These are phyloP conservation scores for Psococerastis gibbosa DNA, from an alignment of 2,888 invertebrate genomes.

Conservation along the genomic window DNA sequence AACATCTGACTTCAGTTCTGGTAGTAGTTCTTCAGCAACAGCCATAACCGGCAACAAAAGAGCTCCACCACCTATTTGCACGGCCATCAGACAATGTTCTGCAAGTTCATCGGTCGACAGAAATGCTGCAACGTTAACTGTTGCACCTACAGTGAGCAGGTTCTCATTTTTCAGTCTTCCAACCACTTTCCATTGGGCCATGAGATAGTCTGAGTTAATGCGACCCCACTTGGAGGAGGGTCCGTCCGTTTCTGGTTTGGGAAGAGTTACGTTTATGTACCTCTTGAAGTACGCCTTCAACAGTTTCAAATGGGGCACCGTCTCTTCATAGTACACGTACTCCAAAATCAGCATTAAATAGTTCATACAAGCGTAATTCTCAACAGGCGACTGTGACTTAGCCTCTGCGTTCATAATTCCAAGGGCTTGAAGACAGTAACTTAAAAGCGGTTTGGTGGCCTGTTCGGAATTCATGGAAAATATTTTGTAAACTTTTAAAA, in stretches of 20 bases:
- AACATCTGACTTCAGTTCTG: conserved; percentile 18
- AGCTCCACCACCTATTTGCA: conserved; percentile 31
- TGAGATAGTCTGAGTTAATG: conserved; percentile 2
- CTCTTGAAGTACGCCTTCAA: neutral
- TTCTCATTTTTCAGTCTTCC: neutral
- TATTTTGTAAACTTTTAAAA: neutral
- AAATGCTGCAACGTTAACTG: conserved; percentile 6
- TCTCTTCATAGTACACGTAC: neutral
- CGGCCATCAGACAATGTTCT: conserved; percentile 24
- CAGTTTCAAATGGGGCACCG: neutral
- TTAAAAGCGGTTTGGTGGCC: neutral
- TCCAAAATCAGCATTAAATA: neutral
- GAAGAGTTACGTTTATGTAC: neutral
- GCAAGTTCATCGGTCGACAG: conserved; percentile 19
- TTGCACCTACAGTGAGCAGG: neutral
- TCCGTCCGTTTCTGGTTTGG: neutral
- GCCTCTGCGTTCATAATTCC: neutral
- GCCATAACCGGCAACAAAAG: conserved; percentile 28
- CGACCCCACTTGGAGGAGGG: neutral
- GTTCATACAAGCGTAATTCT: neutral
- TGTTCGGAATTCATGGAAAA: neutral
- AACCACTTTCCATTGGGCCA: neutral
- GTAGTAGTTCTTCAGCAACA: conserved; percentile 25
- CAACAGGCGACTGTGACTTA: neutral
- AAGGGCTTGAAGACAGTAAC: neutral